These are phyloP conservation scores for Sinosuthora webbiana DNA, from an alignment of 2,113 vertebrate genomes.

Conservation along the genomic window DNA sequence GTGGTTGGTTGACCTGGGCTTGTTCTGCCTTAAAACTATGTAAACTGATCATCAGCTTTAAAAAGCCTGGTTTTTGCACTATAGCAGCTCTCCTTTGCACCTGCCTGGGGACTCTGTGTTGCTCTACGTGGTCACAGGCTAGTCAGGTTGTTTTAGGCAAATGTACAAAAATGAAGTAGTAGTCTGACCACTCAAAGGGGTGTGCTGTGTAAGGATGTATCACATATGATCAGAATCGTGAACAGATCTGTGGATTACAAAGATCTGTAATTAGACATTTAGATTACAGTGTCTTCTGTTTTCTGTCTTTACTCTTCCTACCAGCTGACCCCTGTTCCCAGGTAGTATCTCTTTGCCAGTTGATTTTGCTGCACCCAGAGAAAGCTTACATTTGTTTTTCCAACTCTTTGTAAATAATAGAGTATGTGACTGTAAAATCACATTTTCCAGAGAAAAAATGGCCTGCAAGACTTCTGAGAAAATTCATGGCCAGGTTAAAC, in stretches of 20 bases:
- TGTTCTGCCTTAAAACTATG: background rate
- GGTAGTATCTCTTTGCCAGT: background rate
- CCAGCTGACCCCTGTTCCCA: background rate
- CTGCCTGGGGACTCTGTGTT: background rate
- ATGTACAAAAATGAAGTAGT: background rate
- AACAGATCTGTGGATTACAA: background rate
- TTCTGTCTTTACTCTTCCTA: background rate
- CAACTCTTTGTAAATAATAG: background rate
- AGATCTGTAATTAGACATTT: background rate
- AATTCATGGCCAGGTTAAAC: background rate
- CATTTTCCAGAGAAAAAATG: background rate
- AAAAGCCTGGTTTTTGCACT: background rate
- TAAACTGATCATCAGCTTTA: background rate
- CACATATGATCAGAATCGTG: accelerated
- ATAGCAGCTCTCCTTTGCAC: background rate
- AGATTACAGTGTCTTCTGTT: background rate
- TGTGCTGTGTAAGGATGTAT: background rate
- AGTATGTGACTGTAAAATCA: background rate
- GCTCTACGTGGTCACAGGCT: background rate
- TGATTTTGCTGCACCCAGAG: background rate
- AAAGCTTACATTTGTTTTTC: background rate
- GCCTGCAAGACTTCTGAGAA: background rate
- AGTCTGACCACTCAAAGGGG: background rate
- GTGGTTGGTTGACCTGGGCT: background rate
- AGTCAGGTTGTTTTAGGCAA: background rate